Evolutionary conservation across 1,140 invertebrate genomes (phyloP).

Genomic region (Lordiphosa collinella): DNA sequence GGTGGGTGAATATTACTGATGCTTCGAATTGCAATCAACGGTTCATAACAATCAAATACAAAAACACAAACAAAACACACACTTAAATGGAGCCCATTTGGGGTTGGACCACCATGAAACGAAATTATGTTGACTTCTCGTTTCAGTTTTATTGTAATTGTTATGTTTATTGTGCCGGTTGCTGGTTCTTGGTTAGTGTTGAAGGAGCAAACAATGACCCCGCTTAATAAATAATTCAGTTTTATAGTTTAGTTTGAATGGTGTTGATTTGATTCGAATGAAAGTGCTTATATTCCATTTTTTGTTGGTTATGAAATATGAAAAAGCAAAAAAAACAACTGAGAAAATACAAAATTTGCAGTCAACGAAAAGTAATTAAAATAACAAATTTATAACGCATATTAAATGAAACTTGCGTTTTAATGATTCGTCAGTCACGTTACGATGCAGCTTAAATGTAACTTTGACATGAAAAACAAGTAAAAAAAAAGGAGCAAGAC

Average conservation of each 20-base stretch:
- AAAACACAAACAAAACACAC: constrained; percentile 8
- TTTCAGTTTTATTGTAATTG: constrained; percentile 56
- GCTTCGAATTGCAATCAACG: constrained; percentile 39
- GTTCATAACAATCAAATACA: constrained; percentile 52
- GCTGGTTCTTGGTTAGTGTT: neutral
- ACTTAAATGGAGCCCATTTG: neutral
- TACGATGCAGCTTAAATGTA: too few species aligned
- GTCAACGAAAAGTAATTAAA: too few species aligned
- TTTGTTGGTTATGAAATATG: too few species aligned
- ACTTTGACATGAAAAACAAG: too few species aligned
- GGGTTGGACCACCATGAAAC: constrained; percentile 24
- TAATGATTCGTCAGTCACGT: too few species aligned
- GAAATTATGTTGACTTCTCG: constrained; percentile 18
- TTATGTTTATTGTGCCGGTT: constrained; percentile 35
- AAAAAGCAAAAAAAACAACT: too few species aligned
- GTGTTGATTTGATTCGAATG: too few species aligned
- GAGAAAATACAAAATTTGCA: too few species aligned
- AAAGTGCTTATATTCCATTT: too few species aligned
- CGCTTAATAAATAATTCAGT: constrained; percentile 62
- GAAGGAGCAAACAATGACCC: constrained; percentile 17
- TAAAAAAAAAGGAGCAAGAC: too few species aligned
- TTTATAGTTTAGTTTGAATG: constrained; percentile 43
- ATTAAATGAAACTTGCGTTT: too few species aligned
- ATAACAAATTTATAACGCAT: too few species aligned
- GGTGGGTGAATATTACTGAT: constrained; percentile 75